Evolutionary conservation across 1,140 invertebrate species (phyloP).

Genomic region (Drepana arcuata): DNA sequence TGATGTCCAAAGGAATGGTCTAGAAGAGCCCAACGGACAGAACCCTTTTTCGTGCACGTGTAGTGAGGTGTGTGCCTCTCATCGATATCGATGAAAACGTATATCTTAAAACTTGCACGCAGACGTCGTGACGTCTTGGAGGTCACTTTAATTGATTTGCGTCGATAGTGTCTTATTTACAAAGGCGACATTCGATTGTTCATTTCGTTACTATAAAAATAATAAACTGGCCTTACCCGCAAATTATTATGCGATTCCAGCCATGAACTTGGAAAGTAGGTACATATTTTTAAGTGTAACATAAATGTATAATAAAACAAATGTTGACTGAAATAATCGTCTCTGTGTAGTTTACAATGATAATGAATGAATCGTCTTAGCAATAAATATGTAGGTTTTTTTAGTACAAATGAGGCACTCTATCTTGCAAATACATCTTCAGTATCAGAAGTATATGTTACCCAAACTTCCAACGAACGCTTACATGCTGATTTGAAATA

Average conservation of each 20-base stretch:
- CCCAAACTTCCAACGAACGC: too few relatives aligned
- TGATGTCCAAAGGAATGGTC: slow-evolving; percentile 89
- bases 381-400: slow-evolving; percentile 50
- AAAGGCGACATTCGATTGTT: too few relatives aligned
- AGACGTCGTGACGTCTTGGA: slow-evolving; percentile 21
- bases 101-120: slow-evolving; percentile 23
- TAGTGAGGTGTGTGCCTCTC: too few relatives aligned
- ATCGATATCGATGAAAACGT: slow-evolving; percentile 26
- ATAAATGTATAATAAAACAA: slow-evolving; percentile 61
- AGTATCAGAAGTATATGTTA: too few relatives aligned
- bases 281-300: slow-evolving; percentile 46
- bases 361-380: slow-evolving; percentile 53
- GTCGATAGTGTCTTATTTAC: slow-evolving; percentile 26
- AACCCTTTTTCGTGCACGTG: too few relatives aligned
- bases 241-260: slow-evolving; percentile 55
- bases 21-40: too few relatives aligned
- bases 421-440: slow-evolving; percentile 6
- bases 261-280: slow-evolving; percentile 40
- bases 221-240: slow-evolving; percentile 44
- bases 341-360: slow-evolving; percentile 62
- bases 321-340: slow-evolving; percentile 68
- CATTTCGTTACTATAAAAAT: too few relatives aligned
- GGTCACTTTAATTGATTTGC: slow-evolving; percentile 29
- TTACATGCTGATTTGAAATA: too few relatives aligned
- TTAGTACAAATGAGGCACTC: slow-evolving; percentile 53